These are phyloP conservation scores for Amaurobius ferox DNA, from an alignment of 2,888 invertebrate genomes.

Conservation along the genomic window DNA sequence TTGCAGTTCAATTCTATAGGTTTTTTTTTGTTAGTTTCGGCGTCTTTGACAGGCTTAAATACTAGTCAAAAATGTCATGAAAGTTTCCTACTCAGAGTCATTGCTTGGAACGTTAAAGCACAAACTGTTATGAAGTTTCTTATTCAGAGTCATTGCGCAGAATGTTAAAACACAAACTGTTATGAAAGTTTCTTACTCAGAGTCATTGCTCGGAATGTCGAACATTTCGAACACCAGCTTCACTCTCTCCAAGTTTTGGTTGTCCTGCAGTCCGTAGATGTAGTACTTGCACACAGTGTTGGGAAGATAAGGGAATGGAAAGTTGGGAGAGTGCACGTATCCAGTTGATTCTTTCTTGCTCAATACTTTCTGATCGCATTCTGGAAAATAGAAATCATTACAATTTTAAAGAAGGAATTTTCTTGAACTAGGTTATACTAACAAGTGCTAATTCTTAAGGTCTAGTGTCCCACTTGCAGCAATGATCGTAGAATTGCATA, in stretches of 20 bases:
- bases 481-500: too few species aligned
- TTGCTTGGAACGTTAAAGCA: slow-evolving; percentile 89
- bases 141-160: too few species aligned
- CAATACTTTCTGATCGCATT: slow-evolving; percentile 98
- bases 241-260: slow-evolving; percentile 95
- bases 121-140: too few species aligned
- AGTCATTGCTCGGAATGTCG: slow-evolving; percentile 84
- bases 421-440: too few species aligned
- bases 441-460: too few species aligned
- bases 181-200: slow-evolving; percentile 58
- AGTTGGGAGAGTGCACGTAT: slow-evolving; percentile 96
- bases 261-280: slow-evolving; percentile 98
- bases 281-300: slow-evolving; percentile 98
- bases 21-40: too few species aligned
- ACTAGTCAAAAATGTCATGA: too few species aligned
- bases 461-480: too few species aligned
- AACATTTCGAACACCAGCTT: slow-evolving; percentile 91
- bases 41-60: too few species aligned
- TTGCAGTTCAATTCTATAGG: too few species aligned
- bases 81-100: slow-evolving; percentile 56
- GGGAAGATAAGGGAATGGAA: slow-evolving; percentile 94
- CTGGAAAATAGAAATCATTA: slow-evolving; percentile 78
- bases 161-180: too few species aligned
- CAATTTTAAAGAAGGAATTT: too few species aligned
- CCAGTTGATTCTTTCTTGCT: slow-evolving; percentile 95